These are phyloP conservation scores for Atethmia centrago DNA, from an alignment of 2,888 invertebrate genomes.

Conservation along the genomic window DNA sequence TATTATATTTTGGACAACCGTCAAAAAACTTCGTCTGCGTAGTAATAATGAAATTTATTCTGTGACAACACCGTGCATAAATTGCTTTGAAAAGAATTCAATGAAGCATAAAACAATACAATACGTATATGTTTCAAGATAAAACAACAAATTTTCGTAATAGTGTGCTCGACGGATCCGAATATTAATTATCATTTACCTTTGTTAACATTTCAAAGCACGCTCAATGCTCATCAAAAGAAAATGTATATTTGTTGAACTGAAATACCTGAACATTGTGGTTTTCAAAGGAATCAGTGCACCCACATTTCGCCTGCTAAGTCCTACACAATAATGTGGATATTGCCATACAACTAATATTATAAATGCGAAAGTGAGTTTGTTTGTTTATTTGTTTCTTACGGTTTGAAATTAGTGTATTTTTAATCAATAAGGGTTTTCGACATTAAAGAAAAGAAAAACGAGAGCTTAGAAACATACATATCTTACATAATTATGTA, in stretches of 20 bases:
- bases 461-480: no score
- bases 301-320: no score
- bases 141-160: constrained; percentile 1
- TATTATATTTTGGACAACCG: neutral
- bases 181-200: constrained; percentile 14
- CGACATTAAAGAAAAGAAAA: neutral
- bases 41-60: neutral
- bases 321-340: no score
- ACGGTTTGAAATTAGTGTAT: neutral
- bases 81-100: neutral
- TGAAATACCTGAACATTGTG: neutral
- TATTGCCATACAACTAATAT: no score
- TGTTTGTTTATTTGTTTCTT: no score
- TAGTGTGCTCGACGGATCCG: neutral
- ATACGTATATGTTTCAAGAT: neutral
- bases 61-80: neutral
- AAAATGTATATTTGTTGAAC: constrained; percentile 5
- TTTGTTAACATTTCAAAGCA: constrained; percentile 7
- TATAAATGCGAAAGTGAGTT: no score
- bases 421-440: neutral
- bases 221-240: neutral
- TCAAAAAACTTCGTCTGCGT: constrained; percentile 2
- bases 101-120: constrained; percentile 5
- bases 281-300: neutral
- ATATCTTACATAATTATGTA: neutral